Conservation (phyloP, 2,888 invertebrate genomes). For the Oscheius sp. region DNA sequence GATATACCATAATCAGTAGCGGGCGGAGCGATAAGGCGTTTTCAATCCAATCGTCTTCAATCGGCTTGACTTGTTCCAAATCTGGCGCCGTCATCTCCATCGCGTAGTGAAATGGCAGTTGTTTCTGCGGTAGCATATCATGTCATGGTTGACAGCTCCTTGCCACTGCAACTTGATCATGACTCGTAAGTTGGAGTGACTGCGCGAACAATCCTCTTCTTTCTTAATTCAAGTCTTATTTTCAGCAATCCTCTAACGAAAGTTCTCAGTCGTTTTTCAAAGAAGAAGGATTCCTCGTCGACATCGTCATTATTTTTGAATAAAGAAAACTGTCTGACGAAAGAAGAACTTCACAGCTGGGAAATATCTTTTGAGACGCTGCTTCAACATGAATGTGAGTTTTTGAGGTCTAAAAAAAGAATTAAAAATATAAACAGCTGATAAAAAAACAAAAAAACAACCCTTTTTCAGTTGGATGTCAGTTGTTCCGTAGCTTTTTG, state of each 20-base stretch:
- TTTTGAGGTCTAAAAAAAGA: conserved; percentile 18
- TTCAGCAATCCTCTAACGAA: conserved; percentile 64
- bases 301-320: conserved; percentile 51
- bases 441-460: background rate
- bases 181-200: conserved; percentile 7
- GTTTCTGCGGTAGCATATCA: conserved; percentile 28
- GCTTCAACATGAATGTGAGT: conserved; percentile 63
- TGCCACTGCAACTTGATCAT: conserved; percentile 2
- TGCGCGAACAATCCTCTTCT: background rate
- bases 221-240: background rate
- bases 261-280: conserved; percentile 57
- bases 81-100: conserved; percentile 10
- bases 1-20: conserved; percentile 24
- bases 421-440: too few relatives aligned
- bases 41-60: background rate
- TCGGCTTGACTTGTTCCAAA: conserved; percentile 5
- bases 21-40: conserved; percentile 8
- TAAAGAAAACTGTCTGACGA: conserved; percentile 38
- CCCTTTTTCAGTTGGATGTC: conserved; percentile 58
- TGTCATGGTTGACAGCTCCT: conserved; percentile 25
- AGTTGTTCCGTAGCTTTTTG: conserved; percentile 63
- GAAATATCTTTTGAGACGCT: conserved; percentile 59
- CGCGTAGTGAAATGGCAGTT: conserved; percentile 10
- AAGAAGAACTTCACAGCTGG: conserved; percentile 65
- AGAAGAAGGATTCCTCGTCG: conserved; percentile 60